Evolutionary conservation across 2,888 invertebrate species (phyloP), one percentile per base, ranked within the genome.

Genomic region (Prosopocoilus inquinatus): DNA sequence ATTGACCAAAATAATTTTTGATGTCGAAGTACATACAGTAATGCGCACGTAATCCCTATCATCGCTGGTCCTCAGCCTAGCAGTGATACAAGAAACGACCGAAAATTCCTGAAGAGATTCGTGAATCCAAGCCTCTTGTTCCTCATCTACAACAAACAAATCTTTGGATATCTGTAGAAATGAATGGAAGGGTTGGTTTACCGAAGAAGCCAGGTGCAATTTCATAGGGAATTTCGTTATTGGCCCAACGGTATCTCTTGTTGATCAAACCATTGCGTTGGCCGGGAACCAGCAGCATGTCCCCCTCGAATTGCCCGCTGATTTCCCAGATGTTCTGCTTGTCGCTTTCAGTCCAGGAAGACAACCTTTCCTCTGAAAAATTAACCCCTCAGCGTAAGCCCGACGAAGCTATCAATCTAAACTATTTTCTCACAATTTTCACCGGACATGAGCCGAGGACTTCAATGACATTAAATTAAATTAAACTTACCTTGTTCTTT

Each of bases 291-390:
- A 62, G 28, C 8, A 62, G 46, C 28, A 62, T 62, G 44, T 62
- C 62, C 9, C 62, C 62, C 47, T 62, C 58, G 55, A 53, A 58
- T 12, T 60, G 60, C 4, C 62, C 62, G 51, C 62, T 62, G 15
- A 60, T 33, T 48, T 59, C 55, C 61, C 61, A 61, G 13, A 61
- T 55, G 33, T 61, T 57, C 47, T 61, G 57, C 16, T 55, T 47
- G 32, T 60, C 60, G 15, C 39, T 50, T 39, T 62, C 60, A 2
- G 53, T 59, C 58, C 58, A 60, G 9, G 32, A 28, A n/a, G 32
- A 20, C n/a, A 61, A 36, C 8, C 48, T 49, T 46, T 50, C 41
- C 2, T 44, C 60, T 60, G 35, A 32, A 53, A 57, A 50, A 32
- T 44, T 46, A 28, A 20, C n/a, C 11, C n/a, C 11, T 20, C 46